phyloP scores from a whole-genome alignment of 2,797 vertebrate species.

The Loriculus beryllinus region DNA sequence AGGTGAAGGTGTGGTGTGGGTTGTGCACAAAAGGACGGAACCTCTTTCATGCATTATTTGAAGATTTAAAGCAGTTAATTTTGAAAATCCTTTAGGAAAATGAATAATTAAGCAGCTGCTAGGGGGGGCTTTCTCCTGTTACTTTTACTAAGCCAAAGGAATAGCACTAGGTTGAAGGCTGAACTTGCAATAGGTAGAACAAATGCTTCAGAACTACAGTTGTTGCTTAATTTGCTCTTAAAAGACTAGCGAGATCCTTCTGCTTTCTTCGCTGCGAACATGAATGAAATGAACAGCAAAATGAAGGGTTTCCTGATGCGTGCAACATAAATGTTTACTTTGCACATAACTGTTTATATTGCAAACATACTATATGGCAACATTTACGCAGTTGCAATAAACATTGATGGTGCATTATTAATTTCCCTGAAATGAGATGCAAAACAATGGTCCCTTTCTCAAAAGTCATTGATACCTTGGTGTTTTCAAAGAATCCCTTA shows the following conservation, averaged over 20 bases:
- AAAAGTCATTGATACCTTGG: not conserved
- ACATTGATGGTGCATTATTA: not conserved
- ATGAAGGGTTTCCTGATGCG: not conserved
- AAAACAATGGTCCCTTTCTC: not conserved
- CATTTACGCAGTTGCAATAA: not conserved
- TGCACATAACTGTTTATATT: not conserved
- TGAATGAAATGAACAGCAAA: not conserved
- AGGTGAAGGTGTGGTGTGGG: not conserved
- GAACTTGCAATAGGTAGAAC: not conserved
- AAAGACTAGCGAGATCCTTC: not conserved
- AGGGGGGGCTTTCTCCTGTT: not conserved
- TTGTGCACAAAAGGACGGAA: slow-evolving; percentile 18
- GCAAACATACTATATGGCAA: not conserved
- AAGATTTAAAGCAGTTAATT: slow-evolving; percentile 36
- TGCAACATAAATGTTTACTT: not conserved
- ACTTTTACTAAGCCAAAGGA: slow-evolving; percentile 3
- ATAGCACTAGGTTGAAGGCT: not conserved
- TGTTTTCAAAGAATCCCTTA: not conserved
- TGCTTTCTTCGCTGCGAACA: not conserved
- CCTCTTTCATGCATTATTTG: slow-evolving; percentile 10
- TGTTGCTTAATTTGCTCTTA: not conserved
- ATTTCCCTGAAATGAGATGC: not conserved
- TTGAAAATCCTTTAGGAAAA: slow-evolving; percentile 58
- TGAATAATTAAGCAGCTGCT: slow-evolving; percentile 25
- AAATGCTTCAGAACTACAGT: not conserved